A percentile compares a stretch with the other conserved stretches of the same genome.
Evolutionary conservation across 1,140 invertebrate genomes (phyloP).

Genomic region (Holcopasites calliopsidis): DNA sequence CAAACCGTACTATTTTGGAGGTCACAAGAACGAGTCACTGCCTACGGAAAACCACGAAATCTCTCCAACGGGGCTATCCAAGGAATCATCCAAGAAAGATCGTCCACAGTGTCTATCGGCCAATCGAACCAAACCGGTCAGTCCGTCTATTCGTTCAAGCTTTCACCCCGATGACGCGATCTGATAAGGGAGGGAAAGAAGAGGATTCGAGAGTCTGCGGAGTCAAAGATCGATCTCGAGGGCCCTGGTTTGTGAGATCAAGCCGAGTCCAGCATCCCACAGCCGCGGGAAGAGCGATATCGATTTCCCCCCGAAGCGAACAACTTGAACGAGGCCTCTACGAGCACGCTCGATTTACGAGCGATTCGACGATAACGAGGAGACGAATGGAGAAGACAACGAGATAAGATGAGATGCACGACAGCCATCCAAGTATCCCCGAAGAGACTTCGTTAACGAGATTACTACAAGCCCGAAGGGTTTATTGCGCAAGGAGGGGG

Average conservation of each 20-base stretch:
- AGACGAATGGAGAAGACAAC: slow-evolving; percentile 61
- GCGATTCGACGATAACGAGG: slow-evolving; percentile 63
- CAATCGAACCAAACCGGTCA: slow-evolving; percentile 44
- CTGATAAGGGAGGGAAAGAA: slow-evolving; percentile 37
- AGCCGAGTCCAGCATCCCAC: slow-evolving; percentile 42
- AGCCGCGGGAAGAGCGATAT: slow-evolving; percentile 50
- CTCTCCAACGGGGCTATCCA: too few relatives aligned
- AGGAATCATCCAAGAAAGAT: too few relatives aligned
- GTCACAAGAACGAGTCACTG: too few relatives aligned
- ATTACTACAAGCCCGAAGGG: slow-evolving; percentile 38
- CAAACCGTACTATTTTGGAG: too few relatives aligned
- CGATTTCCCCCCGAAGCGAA: slow-evolving; percentile 57
- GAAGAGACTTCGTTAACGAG: slow-evolving; percentile 50
- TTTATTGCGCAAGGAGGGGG: not conserved
- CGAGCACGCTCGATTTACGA: slow-evolving; percentile 63
- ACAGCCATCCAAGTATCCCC: slow-evolving; percentile 31
- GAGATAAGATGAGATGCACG: slow-evolving; percentile 63
- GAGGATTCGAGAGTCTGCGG: slow-evolving; percentile 43
- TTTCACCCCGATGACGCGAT: slow-evolving; percentile 40
- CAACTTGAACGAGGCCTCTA: slow-evolving; percentile 40
- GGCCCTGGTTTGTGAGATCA: slow-evolving; percentile 47
- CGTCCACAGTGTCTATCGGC: slow-evolving; percentile 28
- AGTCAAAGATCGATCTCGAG: slow-evolving; percentile 59
- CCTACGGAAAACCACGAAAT: too few relatives aligned
- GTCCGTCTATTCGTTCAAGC: slow-evolving; percentile 33